phyloP scores from a whole-genome alignment of 2,797 vertebrate genomes.

The Lutjanus campechanus region DNA sequence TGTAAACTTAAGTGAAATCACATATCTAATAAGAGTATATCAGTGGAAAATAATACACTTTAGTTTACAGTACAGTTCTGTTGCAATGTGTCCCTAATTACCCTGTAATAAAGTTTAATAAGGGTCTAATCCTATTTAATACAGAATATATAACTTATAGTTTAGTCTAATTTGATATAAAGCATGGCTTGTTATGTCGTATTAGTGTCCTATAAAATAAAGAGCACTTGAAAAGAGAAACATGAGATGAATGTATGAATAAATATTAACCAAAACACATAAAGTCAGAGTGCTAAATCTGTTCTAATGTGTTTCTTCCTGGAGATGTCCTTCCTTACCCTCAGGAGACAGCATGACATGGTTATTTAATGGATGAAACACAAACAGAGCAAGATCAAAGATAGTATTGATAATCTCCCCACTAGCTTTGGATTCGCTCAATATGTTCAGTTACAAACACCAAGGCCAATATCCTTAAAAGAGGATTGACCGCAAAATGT shows the following conservation, averaged over 20 bases:
- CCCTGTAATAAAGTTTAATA: too few relatives aligned
- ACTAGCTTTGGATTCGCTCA: constrained; percentile 77
- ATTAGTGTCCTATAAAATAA: too few relatives aligned
- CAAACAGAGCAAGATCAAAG: constrained; percentile 82
- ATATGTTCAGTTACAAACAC: constrained; percentile 84
- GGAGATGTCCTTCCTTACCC: constrained; percentile 44
- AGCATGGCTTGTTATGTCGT: too few relatives aligned
- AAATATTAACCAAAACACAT: constrained; percentile 29
- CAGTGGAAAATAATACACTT: too few relatives aligned
- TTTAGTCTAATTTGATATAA: too few relatives aligned
- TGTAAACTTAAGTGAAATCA: too few relatives aligned
- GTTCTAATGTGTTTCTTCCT: constrained; percentile 53
- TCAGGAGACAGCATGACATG: constrained; percentile 72
- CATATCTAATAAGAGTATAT: too few relatives aligned
- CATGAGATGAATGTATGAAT: constrained; percentile 9
- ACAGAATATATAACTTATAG: too few relatives aligned
- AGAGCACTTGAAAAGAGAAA: constrained; percentile 28
- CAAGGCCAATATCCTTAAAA: constrained; percentile 85
- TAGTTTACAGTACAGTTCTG: too few relatives aligned
- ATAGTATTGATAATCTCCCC: constrained; percentile 82
- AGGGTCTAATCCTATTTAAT: too few relatives aligned
- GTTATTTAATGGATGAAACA: constrained; percentile 82
- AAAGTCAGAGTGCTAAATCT: constrained; percentile 24
- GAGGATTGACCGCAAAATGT: constrained; percentile 83
- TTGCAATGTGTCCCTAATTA: too few relatives aligned